A percentile compares a stretch with the other conserved stretches of the same genome.
phyloP scores from a whole-genome alignment of 2,888 invertebrate genomes.

The Brachyptera risi region DNA sequence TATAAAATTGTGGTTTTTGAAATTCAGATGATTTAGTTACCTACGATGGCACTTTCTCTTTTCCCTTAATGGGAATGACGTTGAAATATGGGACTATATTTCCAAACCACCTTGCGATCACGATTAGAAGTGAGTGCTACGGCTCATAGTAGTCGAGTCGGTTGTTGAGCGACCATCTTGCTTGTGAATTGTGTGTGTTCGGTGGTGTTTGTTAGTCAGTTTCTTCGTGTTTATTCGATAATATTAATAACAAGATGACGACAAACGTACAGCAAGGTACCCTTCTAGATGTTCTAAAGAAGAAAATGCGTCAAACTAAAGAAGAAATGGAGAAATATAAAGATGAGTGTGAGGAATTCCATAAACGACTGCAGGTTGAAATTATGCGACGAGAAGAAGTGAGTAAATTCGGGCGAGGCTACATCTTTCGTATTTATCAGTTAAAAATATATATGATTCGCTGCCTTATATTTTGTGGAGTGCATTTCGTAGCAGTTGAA shows the following conservation, averaged over 20 bases:
- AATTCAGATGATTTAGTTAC: background rate
- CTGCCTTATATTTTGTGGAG: background rate
- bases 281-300: slow-evolving; percentile 95
- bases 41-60: slow-evolving; percentile 3
- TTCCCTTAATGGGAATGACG: background rate
- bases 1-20: background rate
- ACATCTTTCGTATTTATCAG: background rate
- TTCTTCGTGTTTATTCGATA: slow-evolving; percentile 9
- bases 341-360: slow-evolving; percentile 95
- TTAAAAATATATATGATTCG: background rate
- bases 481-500: background rate
- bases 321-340: slow-evolving; percentile 98
- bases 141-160: slow-evolving; percentile 35
- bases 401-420: slow-evolving; percentile 50
- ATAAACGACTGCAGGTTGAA: slow-evolving; percentile 92
- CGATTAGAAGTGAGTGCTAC: slow-evolving; percentile 28
- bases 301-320: slow-evolving; percentile 99
- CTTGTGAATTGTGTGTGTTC: slow-evolving; percentile 24
- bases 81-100: slow-evolving; percentile 38
- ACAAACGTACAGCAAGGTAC: slow-evolving; percentile 88
- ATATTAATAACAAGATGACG: slow-evolving; percentile 57
- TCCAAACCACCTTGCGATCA: slow-evolving; percentile 50
- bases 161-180: slow-evolving; percentile 39
- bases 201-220: too few species aligned
- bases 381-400: slow-evolving; percentile 97